Evolutionary conservation across 2,113 vertebrate genomes (phyloP).

Genomic region (Cervus canadensis): DNA sequence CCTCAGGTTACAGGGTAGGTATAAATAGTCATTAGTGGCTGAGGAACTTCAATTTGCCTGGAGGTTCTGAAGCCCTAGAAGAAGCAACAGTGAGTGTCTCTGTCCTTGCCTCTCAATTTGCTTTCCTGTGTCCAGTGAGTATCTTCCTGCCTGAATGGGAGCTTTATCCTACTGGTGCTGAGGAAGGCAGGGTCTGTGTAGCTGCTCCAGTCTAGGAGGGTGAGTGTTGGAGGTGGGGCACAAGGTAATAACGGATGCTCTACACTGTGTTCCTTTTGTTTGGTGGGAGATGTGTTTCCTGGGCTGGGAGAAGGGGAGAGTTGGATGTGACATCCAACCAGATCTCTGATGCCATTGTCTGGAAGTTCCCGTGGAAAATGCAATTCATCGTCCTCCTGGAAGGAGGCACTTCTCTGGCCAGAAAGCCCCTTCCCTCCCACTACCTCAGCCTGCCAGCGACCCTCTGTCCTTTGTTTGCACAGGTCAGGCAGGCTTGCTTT

Average conservation of each 20-base stretch:
- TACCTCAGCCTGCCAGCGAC: not conserved
- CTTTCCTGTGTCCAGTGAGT: not conserved
- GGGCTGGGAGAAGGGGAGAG: not conserved
- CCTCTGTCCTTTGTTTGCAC: not conserved
- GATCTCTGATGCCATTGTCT: not conserved
- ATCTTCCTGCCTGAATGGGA: not conserved
- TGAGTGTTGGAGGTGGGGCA: not conserved
- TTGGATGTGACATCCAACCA: not conserved
- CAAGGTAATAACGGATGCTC: not conserved
- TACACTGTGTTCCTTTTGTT: not conserved
- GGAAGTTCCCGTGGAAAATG: not conserved
- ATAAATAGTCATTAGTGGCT: slow-evolving; percentile 39
- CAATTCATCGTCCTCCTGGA: not conserved
- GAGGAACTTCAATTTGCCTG: not conserved
- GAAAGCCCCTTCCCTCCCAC: not conserved
- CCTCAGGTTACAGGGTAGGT: not conserved
- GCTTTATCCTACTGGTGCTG: not conserved
- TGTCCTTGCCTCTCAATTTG: not conserved
- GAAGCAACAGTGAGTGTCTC: slow-evolving; percentile 52
- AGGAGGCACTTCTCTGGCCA: not conserved
- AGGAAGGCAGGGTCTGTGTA: not conserved
- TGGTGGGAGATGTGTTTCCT: not conserved
- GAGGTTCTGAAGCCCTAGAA: not conserved
- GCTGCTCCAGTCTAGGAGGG: not conserved
- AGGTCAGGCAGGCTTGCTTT: too few species aligned